Evolutionary conservation across 2,888 invertebrate species (phyloP).

Genomic region (Lagria hirta): DNA sequence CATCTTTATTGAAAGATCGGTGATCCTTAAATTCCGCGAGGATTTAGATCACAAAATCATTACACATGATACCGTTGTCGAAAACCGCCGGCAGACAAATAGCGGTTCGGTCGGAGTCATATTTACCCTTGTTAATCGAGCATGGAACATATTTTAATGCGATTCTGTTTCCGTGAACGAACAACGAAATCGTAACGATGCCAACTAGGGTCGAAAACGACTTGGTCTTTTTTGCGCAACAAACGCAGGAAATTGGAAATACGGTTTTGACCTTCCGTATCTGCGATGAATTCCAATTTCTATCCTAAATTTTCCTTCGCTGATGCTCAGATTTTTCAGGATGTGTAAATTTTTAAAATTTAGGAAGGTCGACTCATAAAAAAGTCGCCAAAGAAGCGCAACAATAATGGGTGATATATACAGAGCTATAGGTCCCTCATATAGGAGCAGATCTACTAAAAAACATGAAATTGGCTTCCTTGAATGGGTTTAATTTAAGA

Average conservation of each 20-base stretch:
- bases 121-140: constrained; percentile 41
- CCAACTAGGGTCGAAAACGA: constrained; percentile 25
- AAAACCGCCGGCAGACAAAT: constrained; percentile 9
- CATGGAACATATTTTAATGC: constrained; percentile 47
- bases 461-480: no score
- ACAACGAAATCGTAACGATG: constrained; percentile 24
- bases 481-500: no score
- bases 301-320: no score
- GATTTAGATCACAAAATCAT: no score
- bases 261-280: constrained; percentile 4
- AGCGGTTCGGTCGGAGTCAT: constrained; percentile 18
- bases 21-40: constrained; percentile 4
- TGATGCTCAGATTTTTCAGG: no score
- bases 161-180: constrained; percentile 32
- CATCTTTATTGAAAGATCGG: constrained; percentile 3
- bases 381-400: no score
- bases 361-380: no score
- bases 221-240: constrained; percentile 24
- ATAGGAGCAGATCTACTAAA: no score
- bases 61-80: constrained; percentile 20
- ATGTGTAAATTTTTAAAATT: no score
- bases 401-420: no score
- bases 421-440: no score
- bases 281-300: constrained; percentile 3
- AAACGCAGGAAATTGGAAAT: constrained; percentile 8